Conservation (phyloP, 2,797 vertebrate genomes). For the Lepus townsendii region DNA sequence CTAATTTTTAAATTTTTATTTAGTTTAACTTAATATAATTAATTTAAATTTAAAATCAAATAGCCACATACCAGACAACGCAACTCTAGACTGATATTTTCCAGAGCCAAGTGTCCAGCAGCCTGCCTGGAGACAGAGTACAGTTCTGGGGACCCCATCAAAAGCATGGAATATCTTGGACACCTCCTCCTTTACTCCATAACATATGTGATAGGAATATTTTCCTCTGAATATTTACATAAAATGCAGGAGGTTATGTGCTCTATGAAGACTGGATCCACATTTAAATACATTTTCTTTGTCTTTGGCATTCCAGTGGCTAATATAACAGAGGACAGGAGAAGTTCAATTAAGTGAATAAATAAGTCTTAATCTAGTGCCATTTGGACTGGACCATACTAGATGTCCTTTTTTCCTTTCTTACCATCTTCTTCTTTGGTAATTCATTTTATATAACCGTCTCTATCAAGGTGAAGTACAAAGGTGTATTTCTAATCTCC, state of each 20-base stretch:
- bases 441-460: neutral
- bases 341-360: neutral
- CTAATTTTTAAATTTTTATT: neutral
- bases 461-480: neutral
- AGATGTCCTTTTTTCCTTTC: neutral
- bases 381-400: neutral
- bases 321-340: neutral
- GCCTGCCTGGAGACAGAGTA: neutral
- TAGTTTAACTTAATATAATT: constrained; percentile 4
- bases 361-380: neutral
- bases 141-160: neutral
- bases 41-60: constrained; percentile 12
- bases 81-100: neutral
- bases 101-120: neutral
- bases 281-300: neutral
- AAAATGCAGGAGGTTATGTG: neutral
- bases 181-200: neutral
- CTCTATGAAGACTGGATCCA: neutral
- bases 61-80: neutral
- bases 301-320: neutral
- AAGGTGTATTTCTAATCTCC: neutral
- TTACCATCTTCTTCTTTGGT: neutral
- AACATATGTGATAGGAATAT: neutral
- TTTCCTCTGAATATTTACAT: neutral
- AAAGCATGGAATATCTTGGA: neutral